Base-by-base conservation (phyloP, 2,113 vertebrate genomes). In the Siphamia tubifer region DNA sequence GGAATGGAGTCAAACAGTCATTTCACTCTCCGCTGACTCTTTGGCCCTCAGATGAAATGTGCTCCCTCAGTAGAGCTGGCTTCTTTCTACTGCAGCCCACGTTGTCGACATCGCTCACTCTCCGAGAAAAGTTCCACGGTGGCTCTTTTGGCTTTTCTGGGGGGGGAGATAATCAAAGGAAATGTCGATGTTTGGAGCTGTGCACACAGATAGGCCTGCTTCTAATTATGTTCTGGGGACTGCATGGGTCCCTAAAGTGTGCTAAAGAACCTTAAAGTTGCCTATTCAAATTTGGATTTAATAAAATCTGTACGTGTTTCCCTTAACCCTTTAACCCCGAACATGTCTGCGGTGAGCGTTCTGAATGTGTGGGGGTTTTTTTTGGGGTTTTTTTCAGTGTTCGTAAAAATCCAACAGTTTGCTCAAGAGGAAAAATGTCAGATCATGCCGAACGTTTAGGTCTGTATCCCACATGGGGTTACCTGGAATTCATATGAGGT, bases 1-100 rank as follows among this genome's bases (percentile, higher is more conserved):
- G 83, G 89, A 87, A 69, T 68, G 66, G 70, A 89, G 71, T 87
- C 84, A 80, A 87, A 77, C 87, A 85, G 82, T 87, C 74, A 84
- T 89, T 87, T 90, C 82, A 86, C 82, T 88, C 83, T 89, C 77
- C 55, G 68, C 70, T 87, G 77, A 84, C 70, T 86, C 70, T 61
- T 61, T 88, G 84, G 83, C 89, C 84, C 61, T 67, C 53, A 23
- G 68, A 81, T 81, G 74, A 82, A 78, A 85, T 76, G 75, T 70
- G 60, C 60, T 82, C 84, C 67, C 68, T 69, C 45, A 78, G 66
- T 75, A 53, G 65, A 66, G 49, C 58, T 24, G 47, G 57, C 42
- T 67, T 13, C 28, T 53, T 61, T 56, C 60, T 3, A 5, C 30
- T 66, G 35, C 80, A 53, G 42, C 23, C 56, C 31, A n/a, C 70